Evolutionary conservation across 37 sponge, comb jelly and placozoan genomes (phyloP).

Genomic region (Cliona cf. orientalis): DNA sequence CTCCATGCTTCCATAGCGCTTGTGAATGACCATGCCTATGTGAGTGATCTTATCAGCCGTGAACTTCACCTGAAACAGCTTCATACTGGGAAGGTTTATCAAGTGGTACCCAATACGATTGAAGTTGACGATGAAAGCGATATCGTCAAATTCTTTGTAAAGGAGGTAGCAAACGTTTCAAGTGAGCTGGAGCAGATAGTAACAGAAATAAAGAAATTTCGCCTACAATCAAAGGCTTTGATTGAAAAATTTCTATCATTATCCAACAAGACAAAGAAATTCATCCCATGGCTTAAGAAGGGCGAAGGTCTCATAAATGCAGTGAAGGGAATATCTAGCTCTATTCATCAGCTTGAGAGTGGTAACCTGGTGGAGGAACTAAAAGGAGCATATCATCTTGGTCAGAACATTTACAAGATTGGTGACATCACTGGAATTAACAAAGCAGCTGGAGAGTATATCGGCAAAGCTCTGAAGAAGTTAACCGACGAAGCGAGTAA

Average conservation of each 20-base stretch:
- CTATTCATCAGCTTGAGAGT: slow-evolving; percentile 6
- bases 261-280: background rate
- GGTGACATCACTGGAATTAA: slow-evolving; percentile 7
- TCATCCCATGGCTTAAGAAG: background rate
- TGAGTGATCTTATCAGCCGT: slow-evolving; percentile 9
- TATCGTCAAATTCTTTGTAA: background rate
- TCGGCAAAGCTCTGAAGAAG: slow-evolving; percentile 7
- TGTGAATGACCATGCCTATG: slow-evolving; percentile 1
- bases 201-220: background rate
- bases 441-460: slow-evolving; percentile 4
- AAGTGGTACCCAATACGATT: background rate
- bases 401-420: background rate
- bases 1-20: background rate
- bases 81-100: background rate
- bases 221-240: background rate
- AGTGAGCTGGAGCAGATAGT: background rate
- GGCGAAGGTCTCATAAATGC: background rate
- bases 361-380: background rate
- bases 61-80: background rate
- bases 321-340: background rate
- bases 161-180: background rate
- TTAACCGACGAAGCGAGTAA: background rate
- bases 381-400: slow-evolving; percentile 10
- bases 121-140: slow-evolving; percentile 1
- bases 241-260: slow-evolving; percentile 1